These are phyloP conservation scores for Trichogramma dendrolimi DNA, from an alignment of 2,888 invertebrate genomes.

Conservation along the genomic window DNA sequence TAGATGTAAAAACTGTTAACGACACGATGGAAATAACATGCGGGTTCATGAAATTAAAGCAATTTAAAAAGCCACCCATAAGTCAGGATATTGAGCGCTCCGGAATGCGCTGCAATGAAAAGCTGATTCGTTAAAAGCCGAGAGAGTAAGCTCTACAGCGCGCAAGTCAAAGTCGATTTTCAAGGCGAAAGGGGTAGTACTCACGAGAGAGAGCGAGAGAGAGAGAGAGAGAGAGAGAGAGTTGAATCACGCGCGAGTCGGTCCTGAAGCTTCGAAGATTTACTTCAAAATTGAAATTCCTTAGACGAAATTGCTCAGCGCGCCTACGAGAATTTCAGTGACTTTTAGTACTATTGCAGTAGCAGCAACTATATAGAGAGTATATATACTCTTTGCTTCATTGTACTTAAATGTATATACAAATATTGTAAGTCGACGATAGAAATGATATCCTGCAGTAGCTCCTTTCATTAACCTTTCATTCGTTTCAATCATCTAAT, in stretches of 20 bases:
- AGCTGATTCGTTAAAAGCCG: constrained; percentile 5
- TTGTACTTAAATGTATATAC: too few relatives aligned
- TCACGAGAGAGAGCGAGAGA: background rate
- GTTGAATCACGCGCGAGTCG: constrained; percentile 6
- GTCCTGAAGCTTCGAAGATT: constrained; percentile 23
- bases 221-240: background rate
- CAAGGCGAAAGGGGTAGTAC: constrained; percentile 15
- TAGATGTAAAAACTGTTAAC: too few relatives aligned
- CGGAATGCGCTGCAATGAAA: constrained; percentile 20
- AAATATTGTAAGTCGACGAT: too few relatives aligned
- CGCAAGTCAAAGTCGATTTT: constrained; percentile 16
- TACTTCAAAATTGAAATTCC: constrained; percentile 28
- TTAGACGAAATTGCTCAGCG: constrained; percentile 13
- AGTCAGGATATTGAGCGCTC: constrained; percentile 5
- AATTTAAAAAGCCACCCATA: background rate
- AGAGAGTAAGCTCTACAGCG: background rate
- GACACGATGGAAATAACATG: too few relatives aligned
- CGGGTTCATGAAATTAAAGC: too few relatives aligned
- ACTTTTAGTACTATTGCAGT: too few relatives aligned
- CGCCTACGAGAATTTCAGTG: background rate
- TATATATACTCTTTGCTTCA: too few relatives aligned
- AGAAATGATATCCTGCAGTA: too few relatives aligned
- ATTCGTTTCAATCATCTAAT: too few relatives aligned
- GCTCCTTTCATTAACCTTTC: too few relatives aligned
- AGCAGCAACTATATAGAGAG: too few relatives aligned